Conservation (phyloP, 2,888 invertebrate species). For the Caenorhabditis panamensis region DNA sequence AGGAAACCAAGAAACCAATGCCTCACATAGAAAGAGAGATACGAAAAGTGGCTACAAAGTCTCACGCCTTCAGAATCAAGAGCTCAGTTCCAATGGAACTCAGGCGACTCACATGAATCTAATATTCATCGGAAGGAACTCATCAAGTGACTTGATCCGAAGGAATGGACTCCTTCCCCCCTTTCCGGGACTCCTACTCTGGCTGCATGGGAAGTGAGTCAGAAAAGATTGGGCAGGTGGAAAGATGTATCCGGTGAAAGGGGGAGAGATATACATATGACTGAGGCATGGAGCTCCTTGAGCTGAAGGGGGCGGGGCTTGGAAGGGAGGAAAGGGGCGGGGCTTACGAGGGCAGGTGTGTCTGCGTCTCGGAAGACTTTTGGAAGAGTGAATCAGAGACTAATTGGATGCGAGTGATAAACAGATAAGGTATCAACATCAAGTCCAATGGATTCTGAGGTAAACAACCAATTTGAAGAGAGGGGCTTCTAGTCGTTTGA, state of each 20-base stretch:
- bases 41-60: no score
- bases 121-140: background rate
- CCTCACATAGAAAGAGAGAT: no score
- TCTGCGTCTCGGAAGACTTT: constrained; percentile 12
- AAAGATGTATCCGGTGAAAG: constrained; percentile 52
- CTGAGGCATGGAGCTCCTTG: constrained; percentile 1
- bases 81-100: no score
- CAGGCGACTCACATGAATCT: no score
- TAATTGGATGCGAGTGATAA: constrained; percentile 31
- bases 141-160: background rate
- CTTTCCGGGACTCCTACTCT: no score
- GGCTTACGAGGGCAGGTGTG: constrained; percentile 33
- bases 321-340: constrained; percentile 4
- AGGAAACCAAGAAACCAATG: no score
- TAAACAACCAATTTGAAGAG: no score
- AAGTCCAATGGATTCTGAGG: no score
- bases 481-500: no score
- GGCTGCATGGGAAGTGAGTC: constrained; percentile 49
- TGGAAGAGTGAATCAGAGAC: constrained; percentile 22
- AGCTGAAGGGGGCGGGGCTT: background rate
- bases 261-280: constrained; percentile 11
- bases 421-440: no score
- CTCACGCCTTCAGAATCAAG: no score
- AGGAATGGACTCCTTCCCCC: background rate
- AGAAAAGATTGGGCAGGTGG: constrained; percentile 36